phyloP scores from a whole-genome alignment of 2,113 vertebrate genomes.

The Candoia aspera region DNA sequence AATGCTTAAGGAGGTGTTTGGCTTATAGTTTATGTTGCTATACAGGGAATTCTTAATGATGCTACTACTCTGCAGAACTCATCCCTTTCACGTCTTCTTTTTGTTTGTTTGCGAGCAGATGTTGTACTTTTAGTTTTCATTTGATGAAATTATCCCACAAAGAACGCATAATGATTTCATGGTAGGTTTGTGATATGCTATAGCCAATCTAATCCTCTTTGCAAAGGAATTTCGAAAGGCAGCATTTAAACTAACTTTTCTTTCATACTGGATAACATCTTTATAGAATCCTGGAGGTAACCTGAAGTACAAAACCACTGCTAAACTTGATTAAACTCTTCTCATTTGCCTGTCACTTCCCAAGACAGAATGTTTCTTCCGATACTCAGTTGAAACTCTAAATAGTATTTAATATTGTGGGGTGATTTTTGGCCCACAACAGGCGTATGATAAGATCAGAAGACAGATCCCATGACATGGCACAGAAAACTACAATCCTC shows the following conservation, averaged over 20 bases:
- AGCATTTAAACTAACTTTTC: neutral
- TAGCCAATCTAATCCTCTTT: neutral
- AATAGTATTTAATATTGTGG: neutral
- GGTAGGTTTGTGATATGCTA: neutral
- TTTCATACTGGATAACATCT: neutral
- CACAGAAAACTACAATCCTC: neutral
- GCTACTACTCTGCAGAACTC: neutral
- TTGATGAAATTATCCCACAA: neutral
- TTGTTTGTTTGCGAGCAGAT: neutral
- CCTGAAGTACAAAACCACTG: neutral
- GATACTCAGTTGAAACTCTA: neutral
- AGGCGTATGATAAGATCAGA: neutral
- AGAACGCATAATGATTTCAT: no score
- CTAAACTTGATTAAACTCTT: neutral
- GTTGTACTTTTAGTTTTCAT: neutral
- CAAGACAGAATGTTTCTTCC: no score
- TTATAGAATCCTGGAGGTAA: neutral
- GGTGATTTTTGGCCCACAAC: neutral
- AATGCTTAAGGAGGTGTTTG: neutral
- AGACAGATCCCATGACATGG: neutral
- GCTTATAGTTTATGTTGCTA: neutral
- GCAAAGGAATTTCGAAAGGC: neutral
- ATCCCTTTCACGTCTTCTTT: neutral
- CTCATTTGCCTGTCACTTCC: neutral
- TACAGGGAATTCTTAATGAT: neutral